These are phyloP conservation scores for Pseudomugil tenellus DNA, from an alignment of 2,797 vertebrate species.

Conservation along the genomic window DNA sequence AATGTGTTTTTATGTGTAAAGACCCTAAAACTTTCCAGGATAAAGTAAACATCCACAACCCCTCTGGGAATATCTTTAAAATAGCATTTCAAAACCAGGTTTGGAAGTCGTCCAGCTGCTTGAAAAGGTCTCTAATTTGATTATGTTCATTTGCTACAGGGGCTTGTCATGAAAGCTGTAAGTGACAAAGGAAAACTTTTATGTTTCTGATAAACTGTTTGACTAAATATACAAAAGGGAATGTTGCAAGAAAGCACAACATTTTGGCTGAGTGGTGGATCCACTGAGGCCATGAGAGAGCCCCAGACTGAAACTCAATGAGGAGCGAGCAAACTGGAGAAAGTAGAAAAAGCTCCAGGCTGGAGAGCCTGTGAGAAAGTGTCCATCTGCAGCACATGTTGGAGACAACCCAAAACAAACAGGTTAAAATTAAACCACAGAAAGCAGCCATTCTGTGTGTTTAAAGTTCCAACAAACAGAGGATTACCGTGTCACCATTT, in stretches of 20 bases:
- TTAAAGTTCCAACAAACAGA: constrained; percentile 74
- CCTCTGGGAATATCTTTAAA: constrained; percentile 33
- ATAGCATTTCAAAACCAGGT: constrained; percentile 36
- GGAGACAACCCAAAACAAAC: constrained; percentile 82
- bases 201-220: constrained; percentile 19
- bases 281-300: constrained; percentile 30
- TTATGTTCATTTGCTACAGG: constrained; percentile 29
- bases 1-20: constrained; percentile 46
- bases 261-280: constrained; percentile 32
- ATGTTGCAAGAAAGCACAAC: constrained; percentile 28
- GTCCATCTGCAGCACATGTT: constrained; percentile 74
- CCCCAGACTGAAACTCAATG: constrained; percentile 36
- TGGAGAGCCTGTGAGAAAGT: constrained; percentile 74
- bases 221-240: constrained; percentile 35
- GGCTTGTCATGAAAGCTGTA: constrained; percentile 26
- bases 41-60: constrained; percentile 11
- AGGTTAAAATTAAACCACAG: constrained; percentile 83
- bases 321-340: constrained; percentile 30
- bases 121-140: constrained; percentile 22
- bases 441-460: constrained; percentile 69
- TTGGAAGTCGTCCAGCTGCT: constrained; percentile 30
- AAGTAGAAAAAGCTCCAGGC: constrained; percentile 46
- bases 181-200: constrained; percentile 19
- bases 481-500: constrained; percentile 70
- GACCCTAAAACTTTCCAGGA: constrained; percentile 20